Base-by-base conservation (phyloP, 2,113 vertebrate species). In the Rhinogobius similis region DNA sequence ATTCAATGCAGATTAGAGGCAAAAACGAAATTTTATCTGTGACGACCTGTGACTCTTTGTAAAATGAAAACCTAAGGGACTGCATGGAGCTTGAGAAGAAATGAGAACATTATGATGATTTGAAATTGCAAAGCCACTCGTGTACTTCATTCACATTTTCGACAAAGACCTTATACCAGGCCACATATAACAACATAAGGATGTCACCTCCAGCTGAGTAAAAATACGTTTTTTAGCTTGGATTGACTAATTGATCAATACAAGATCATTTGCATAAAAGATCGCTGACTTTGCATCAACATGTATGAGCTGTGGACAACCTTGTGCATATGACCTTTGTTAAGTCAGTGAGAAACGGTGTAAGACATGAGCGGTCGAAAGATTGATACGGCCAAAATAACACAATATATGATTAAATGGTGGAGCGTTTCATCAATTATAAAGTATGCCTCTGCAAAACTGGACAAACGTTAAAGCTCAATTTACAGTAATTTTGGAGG, bases 221-320 rank as follows among this genome's bases (percentile, higher is more conserved):
- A 75, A 75, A 70, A 64, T 46, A 0, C 2, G 63, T 80, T 76
- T 73, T 82, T 21, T 39, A 62, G 65, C 50, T 59, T 65, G 71
- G 46, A 86, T 85, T 69, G 81, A 88, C 83, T 73, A 61, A 74
- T 46, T 76, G 69, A 82, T 85, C 81, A 72, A 89, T 88, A 48
- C 5, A 9, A 59, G 41, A 20, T 72, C 0, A 76, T 85, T 83
- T 84, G 71, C 75, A 78, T 78, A 21, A 24, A 14, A 67, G 26
- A 65, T 11, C 24, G 77, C 84, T 88, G 86, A 85, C 75, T 85
- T 53, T 81, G 77, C 77, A 79, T 18, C 23, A 65, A 48, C 62
- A 52, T 75, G 43, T 73, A 79, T 75, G 29, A 72, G 63, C 2
- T 26, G 0, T 66, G 65, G 39, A 70, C 75, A 68, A 62, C 67